Evolutionary conservation across 2,888 invertebrate species (phyloP), one percentile per base, ranked within the genome.

Genomic region (Netelia fuscicornis): DNA sequence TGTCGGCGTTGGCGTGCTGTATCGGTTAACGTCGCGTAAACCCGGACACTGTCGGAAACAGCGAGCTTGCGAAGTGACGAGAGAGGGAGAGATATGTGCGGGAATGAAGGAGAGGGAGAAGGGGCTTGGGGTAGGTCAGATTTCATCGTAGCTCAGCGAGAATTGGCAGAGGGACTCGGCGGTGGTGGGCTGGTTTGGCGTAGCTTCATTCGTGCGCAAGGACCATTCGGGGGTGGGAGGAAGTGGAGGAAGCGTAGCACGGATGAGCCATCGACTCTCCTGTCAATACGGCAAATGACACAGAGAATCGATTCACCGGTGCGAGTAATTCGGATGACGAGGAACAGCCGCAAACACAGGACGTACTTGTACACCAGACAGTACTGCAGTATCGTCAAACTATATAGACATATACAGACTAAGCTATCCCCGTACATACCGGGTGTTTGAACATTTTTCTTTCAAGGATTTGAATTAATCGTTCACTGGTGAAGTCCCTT

Each of bases 261-360:
- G 67, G 58, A 67, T 65, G 71, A 76, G 70, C 75, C 58, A 79
- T 64, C 67, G 81, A 82, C 58, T 58, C 30, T 71, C 60, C 44
- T 79, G 81, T 75, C 84, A 85, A 85, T 79, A 85, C 84, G 58
- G 71, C 70, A 71, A 70, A 79, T 85, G 79, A 79, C 75, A 82
- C 58, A 71, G 75, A 71, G 70, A 75, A 75, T 81, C 75, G 52
- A 74, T 84, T 67, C 60, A 62, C 48, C 23, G 54, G 56, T 20
- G 64, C 74, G 64, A 62, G 64, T 77, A 72, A 80, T 67, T 77
- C 56, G 62, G 30, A 64, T 71, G 48, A 56, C 72, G 78, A 71
- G 52, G 48, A 30, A 56, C 30, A 17, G 48, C 10, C n/a, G 23
- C 54, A 68, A 75, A 48, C 54, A 72, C 44, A 30, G 37, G 42